A percentile compares a stretch with the other conserved stretches of the same genome.
phyloP scores from a whole-genome alignment of 2,888 invertebrate species.

The Daptonema setosum region DNA sequence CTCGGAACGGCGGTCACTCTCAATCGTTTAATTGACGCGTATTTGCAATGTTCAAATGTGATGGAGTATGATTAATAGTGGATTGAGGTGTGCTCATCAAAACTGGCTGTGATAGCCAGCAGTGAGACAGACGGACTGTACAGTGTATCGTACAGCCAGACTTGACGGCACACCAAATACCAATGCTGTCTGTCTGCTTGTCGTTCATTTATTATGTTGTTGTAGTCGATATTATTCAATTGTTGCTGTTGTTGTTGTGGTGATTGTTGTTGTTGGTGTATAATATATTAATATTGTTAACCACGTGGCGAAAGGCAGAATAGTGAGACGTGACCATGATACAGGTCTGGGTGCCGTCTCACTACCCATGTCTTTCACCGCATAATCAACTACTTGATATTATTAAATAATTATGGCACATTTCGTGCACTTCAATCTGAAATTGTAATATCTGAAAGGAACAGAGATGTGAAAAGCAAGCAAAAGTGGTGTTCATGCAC shows the following conservation, averaged over 20 bases:
- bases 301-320: slow-evolving; percentile 76
- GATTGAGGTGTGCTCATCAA: slow-evolving; percentile 55
- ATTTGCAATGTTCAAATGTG: neutral
- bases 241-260: neutral
- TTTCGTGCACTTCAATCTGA: too few species aligned
- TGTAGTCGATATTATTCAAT: slow-evolving; percentile 43
- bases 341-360: slow-evolving; percentile 44
- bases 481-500: too few species aligned
- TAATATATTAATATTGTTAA: neutral
- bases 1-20: slow-evolving; percentile 9
- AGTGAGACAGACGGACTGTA: neutral
- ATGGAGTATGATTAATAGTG: neutral
- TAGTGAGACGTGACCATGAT: slow-evolving; percentile 51
- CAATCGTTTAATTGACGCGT: neutral
- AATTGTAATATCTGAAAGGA: too few species aligned
- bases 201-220: too few species aligned
- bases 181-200: too few species aligned
- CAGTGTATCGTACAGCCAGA: slow-evolving; percentile 40
- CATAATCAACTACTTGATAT: neutral
- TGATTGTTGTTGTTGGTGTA: neutral
- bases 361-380: slow-evolving; percentile 92
- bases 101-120: slow-evolving; percentile 71
- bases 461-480: too few species aligned
- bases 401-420: too few species aligned
- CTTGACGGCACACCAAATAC: slow-evolving; percentile 48